phyloP scores from a whole-genome alignment of 2,888 invertebrate species.

The Melanostoma scalare region DNA sequence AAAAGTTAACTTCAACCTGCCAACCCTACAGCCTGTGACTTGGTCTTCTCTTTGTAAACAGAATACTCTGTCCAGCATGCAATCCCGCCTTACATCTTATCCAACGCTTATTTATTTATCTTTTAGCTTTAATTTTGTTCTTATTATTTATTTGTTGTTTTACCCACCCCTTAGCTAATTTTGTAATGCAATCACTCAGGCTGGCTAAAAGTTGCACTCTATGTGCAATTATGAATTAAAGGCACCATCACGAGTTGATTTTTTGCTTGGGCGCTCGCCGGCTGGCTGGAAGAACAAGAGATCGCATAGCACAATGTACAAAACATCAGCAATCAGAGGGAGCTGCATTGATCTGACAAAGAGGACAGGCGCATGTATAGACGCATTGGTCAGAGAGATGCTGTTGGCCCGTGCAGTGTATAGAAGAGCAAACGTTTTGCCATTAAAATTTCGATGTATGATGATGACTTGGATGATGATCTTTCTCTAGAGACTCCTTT shows the following conservation, averaged over 20 bases:
- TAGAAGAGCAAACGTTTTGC: conserved; percentile 46
- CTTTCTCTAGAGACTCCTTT: conserved; percentile 66
- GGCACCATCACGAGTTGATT: conserved; percentile 64
- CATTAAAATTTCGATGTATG: conserved; percentile 72
- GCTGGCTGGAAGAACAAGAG: conserved; percentile 19
- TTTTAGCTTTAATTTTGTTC: conserved; percentile 5
- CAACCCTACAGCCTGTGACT: too few relatives aligned
- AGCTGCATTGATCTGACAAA: conserved; percentile 56
- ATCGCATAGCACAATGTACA: conserved; percentile 27
- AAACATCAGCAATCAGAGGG: conserved; percentile 4
- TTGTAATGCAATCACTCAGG: conserved; percentile 71
- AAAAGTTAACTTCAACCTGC: too few relatives aligned
- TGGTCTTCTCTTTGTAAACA: conserved; percentile 9
- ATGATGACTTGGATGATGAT: conserved; percentile 72
- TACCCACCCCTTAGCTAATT: conserved; percentile 66
- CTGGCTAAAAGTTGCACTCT: conserved; percentile 64
- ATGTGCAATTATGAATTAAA: conserved; percentile 69
- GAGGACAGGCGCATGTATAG: conserved; percentile 22
- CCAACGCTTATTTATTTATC: conserved; percentile 63
- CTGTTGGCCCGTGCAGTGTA: conserved; percentile 1
- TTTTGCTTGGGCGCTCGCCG: neutral
- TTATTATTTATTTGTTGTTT: neutral
- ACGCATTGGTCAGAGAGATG: conserved; percentile 54
- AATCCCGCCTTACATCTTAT: conserved; percentile 63
- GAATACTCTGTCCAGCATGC: conserved; percentile 58